phyloP scores from a whole-genome alignment of 2,113 vertebrate species.

The Nansenia antarctica region DNA sequence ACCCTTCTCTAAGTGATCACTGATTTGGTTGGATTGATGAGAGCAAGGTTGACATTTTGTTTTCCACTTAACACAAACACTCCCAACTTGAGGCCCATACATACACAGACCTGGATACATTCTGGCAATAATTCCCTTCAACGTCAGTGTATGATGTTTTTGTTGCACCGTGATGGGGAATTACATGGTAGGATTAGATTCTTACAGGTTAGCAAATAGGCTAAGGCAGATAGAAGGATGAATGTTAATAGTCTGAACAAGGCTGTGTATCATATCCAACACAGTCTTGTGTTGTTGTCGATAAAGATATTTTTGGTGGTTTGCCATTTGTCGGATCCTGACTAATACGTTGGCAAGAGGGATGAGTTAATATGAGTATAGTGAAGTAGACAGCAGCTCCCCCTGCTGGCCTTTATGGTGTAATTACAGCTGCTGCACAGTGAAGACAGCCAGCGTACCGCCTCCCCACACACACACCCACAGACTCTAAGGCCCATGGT shows the following conservation, averaged over 20 bases:
- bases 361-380: constrained; percentile 85
- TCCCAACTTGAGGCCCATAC: no score
- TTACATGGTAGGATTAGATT: background rate
- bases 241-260: background rate
- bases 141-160: no score
- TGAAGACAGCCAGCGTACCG: constrained; percentile 85
- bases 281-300: constrained; percentile 78
- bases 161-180: no score
- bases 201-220: background rate
- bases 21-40: no score
- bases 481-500: constrained; percentile 47
- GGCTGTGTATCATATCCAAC: constrained; percentile 43
- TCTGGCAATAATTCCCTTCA: no score
- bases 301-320: constrained; percentile 82
- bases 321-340: constrained; percentile 76
- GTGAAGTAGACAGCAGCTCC: constrained; percentile 71
- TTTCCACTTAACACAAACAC: no score
- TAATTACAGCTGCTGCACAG: constrained; percentile 86
- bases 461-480: constrained; percentile 59
- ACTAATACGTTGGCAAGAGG: constrained; percentile 81
- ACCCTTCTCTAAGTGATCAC: no score
- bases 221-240: background rate
- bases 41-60: no score
- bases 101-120: no score
- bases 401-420: constrained; percentile 76